These are phyloP conservation scores for Bembecia ichneumoniformis DNA, from an alignment of 2,888 invertebrate genomes.

Conservation along the genomic window DNA sequence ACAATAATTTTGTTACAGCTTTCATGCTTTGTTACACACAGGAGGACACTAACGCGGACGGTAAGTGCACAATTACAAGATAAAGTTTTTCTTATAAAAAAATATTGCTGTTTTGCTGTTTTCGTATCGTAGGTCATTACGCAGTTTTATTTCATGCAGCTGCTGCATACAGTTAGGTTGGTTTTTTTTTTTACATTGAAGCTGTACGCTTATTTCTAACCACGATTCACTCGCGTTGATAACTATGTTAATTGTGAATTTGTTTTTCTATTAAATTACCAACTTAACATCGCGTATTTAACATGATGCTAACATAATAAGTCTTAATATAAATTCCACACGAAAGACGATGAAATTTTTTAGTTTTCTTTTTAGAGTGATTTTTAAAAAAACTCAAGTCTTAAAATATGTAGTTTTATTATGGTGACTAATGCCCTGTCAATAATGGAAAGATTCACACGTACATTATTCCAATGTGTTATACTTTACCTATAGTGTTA, in stretches of 20 bases:
- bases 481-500: no score
- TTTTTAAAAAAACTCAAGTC: no score
- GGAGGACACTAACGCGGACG: conserved; percentile 91
- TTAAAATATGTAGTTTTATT: no score
- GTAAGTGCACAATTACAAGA: conserved; percentile 70
- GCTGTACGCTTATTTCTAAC: conserved; percentile 58
- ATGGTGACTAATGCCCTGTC: no score
- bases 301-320: no score
- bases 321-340: no score
- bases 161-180: conserved; percentile 44
- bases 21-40: conserved; percentile 96
- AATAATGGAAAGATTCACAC: no score
- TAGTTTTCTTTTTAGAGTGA: no score
- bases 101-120: conserved; percentile 48
- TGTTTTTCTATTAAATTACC: no score
- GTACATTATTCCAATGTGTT: no score
- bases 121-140: conserved; percentile 49
- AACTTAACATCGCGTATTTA: no score
- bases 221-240: conserved; percentile 16
- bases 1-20: conserved; percentile 78
- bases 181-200: conserved; percentile 27
- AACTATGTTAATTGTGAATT: background rate
- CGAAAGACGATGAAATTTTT: no score
- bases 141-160: conserved; percentile 54
- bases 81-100: conserved; percentile 18